Evolutionary conservation across 1,140 invertebrate genomes (phyloP), one percentile per base, ranked within the genome.

Genomic region (Berghia stephanieae): DNA sequence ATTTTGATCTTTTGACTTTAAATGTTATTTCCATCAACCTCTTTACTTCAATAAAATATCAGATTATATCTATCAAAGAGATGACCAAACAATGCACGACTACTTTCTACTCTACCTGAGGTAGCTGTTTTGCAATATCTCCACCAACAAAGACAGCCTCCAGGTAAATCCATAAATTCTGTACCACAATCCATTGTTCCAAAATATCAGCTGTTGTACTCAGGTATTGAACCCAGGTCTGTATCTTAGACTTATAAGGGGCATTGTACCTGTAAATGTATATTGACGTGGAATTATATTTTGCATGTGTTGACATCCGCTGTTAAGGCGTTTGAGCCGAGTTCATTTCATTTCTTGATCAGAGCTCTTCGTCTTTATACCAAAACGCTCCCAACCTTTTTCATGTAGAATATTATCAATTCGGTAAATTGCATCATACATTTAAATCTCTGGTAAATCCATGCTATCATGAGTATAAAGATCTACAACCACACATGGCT

Each of bases 51-150:
- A n/a, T n/a, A n/a, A n/a, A n/a, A n/a, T n/a, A n/a, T n/a, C n/a
- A n/a, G n/a, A n/a, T n/a, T n/a, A n/a, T n/a, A n/a, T n/a, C n/a
- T n/a, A n/a, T n/a, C n/a, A 18, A 21, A 2, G 46, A 24, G 1
- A 2, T 73, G 21, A 24, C 21, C 13, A 36, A 18, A 73, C n/a
- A 24, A 27, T 27, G 46, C 42, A 57, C 21, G n/a, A 13, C 8
- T 31, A 18, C 8, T 21, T n/a, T 13, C n/a, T 27, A n/a, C 13
- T 13, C 76, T 80, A 92, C 95, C 86, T 87, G 89, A 96, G 89
- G 89, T n/a, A 90, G 78, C 77, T 90, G 89, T 81, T 89, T 90
- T 34, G 89, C 88, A 80, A 90, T 90, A 80, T 90, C 89, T 69
- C 89, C 89, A 44, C 88, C 88, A 74, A 89, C 86, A 85, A 90